Conservation (phyloP, 2,888 invertebrate species). For the Drosophila macrospina region DNA sequence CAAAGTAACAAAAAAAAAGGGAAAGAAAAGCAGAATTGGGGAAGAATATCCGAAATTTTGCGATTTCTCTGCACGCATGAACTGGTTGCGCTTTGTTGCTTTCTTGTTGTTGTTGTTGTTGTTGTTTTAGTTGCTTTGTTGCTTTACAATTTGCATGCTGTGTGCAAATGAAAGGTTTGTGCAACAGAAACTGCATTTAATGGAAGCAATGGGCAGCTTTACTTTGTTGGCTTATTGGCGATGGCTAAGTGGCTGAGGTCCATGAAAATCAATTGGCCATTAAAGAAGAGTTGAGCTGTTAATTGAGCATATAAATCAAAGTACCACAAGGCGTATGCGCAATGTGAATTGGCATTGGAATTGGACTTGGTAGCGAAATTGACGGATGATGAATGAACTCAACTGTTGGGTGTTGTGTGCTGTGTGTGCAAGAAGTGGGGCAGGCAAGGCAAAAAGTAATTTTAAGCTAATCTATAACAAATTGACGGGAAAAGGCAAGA, state of each 20-base stretch:
- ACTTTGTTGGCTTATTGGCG: slow-evolving; percentile 1
- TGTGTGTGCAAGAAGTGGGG: too few species aligned
- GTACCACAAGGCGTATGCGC: slow-evolving; percentile 41
- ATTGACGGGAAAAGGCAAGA: slow-evolving; percentile 27
- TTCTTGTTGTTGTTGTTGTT: too few species aligned
- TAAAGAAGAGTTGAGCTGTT: slow-evolving; percentile 27
- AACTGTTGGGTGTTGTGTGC: too few species aligned
- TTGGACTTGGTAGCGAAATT: neutral
- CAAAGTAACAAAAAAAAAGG: too few species aligned
- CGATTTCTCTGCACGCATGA: slow-evolving; percentile 13
- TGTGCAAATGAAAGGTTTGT: slow-evolving; percentile 8
- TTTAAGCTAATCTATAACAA: slow-evolving; percentile 56
- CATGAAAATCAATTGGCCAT: slow-evolving; percentile 36
- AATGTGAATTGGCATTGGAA: slow-evolving; percentile 5
- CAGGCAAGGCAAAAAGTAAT: slow-evolving; percentile 39
- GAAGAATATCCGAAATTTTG: neutral
- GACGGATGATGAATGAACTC: slow-evolving; percentile 14
- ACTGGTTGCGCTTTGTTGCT: too few species aligned
- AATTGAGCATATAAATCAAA: slow-evolving; percentile 54
- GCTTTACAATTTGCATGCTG: slow-evolving; percentile 4
- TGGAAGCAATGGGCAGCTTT: neutral
- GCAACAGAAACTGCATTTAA: neutral
- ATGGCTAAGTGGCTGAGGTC: neutral
- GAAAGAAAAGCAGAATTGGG: neutral
- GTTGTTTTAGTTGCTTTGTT: too few species aligned